A percentile compares a stretch with the other conserved stretches of the same genome.
Evolutionary conservation across 2,113 vertebrate genomes (phyloP).

Genomic region (Toxostoma redivivum): DNA sequence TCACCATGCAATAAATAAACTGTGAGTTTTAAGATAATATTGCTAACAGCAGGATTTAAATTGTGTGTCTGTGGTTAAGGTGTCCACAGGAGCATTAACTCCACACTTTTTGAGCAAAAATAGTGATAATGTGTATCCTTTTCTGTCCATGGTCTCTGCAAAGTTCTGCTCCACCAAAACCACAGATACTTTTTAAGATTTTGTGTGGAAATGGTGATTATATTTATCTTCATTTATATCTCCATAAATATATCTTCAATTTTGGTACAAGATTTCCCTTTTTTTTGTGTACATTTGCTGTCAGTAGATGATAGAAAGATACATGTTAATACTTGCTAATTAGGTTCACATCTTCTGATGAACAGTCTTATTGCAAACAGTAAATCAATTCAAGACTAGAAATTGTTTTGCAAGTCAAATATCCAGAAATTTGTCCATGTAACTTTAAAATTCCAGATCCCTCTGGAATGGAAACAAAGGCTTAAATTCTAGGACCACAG

Average conservation of each 20-base stretch:
- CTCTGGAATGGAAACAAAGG: background rate
- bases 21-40: background rate
- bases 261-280: background rate
- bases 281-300: background rate
- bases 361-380: background rate
- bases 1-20: background rate
- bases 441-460: background rate
- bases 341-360: background rate
- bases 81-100: fast-evolving
- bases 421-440: background rate
- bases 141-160: background rate
- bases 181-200: background rate
- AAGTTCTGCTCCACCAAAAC: background rate
- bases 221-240: background rate
- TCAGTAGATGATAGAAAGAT: background rate
- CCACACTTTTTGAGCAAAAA: background rate
- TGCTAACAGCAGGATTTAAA: background rate
- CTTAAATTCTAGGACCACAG: constrained; percentile 6
- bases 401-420: background rate
- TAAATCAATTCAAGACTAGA: background rate
- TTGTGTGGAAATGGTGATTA: background rate
- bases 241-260: background rate
- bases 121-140: background rate
- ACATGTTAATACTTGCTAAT: background rate
- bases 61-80: background rate